Conservation (phyloP, 2,888 invertebrate genomes). For the Dynastes tityus region DNA sequence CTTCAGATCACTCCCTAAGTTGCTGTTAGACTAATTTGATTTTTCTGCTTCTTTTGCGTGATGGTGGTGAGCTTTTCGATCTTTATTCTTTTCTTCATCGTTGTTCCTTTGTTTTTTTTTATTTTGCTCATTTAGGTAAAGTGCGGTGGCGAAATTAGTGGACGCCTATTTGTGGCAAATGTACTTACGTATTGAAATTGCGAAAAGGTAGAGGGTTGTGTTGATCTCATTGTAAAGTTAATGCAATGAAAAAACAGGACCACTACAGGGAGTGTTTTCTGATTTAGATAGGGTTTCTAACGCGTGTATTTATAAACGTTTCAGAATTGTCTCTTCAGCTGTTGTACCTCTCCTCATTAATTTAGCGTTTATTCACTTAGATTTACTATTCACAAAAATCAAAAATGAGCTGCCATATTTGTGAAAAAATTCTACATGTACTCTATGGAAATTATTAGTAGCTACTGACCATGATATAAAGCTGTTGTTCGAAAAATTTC, state of each 20-base stretch:
- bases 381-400: too few relatives aligned
- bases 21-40: slow-evolving; percentile 64
- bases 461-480: too few relatives aligned
- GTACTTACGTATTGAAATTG: slow-evolving; percentile 60
- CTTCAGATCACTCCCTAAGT: slow-evolving; percentile 63
- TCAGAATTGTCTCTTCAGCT: neutral
- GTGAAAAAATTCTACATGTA: too few relatives aligned
- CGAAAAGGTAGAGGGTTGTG: slow-evolving; percentile 63
- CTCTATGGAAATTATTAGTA: too few relatives aligned
- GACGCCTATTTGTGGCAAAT: slow-evolving; percentile 59
- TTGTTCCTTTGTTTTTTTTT: slow-evolving; percentile 9
- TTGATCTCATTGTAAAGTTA: slow-evolving; percentile 66
- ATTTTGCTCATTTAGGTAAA: neutral
- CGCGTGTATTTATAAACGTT: too few relatives aligned
- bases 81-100: slow-evolving; percentile 15
- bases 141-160: neutral
- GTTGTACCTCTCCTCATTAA: too few relatives aligned
- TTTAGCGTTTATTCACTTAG: too few relatives aligned
- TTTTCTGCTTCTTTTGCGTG: slow-evolving; percentile 56
- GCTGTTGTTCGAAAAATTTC: too few relatives aligned
- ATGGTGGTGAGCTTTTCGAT: slow-evolving; percentile 3
- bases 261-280: neutral
- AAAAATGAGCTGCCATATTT: too few relatives aligned
- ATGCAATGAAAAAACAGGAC: slow-evolving; percentile 57
- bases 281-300: too few relatives aligned